Evolutionary conservation across 2,797 vertebrate genomes (phyloP).

Genomic region (Myotis myotis): DNA sequence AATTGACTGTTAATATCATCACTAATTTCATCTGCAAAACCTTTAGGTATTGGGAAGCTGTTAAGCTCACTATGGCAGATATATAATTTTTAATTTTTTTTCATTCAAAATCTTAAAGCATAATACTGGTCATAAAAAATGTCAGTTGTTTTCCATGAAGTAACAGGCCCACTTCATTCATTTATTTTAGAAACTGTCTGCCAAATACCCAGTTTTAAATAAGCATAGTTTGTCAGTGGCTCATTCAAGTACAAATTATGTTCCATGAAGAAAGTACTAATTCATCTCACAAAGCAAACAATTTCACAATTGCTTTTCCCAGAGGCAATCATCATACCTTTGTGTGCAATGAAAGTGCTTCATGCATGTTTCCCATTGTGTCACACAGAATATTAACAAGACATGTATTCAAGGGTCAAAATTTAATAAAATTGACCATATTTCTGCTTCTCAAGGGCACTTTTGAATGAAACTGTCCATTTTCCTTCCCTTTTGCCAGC

Average conservation of each 20-base stretch:
- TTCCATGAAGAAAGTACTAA: not conserved
- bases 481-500: not conserved
- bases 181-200: conserved; percentile 35
- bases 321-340: not conserved
- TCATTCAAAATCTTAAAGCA: conserved; percentile 9
- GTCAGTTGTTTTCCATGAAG: not conserved
- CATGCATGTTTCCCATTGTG: not conserved
- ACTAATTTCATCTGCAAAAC: not conserved
- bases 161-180: not conserved
- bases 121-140: not conserved
- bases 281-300: conserved; percentile 19
- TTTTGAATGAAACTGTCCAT: not conserved
- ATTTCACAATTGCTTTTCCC: not conserved
- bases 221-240: conserved; percentile 8
- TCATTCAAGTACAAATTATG: conserved; percentile 42
- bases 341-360: not conserved
- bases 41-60: not conserved
- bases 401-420: not conserved
- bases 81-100: not conserved
- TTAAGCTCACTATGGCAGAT: not conserved
- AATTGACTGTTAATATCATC: not conserved
- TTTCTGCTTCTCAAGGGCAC: not conserved
- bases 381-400: not conserved
- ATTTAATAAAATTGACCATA: not conserved
- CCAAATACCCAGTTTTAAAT: not conserved